Conservation (phyloP, 2,113 vertebrate genomes). For the Ceratotherium simum region DNA sequence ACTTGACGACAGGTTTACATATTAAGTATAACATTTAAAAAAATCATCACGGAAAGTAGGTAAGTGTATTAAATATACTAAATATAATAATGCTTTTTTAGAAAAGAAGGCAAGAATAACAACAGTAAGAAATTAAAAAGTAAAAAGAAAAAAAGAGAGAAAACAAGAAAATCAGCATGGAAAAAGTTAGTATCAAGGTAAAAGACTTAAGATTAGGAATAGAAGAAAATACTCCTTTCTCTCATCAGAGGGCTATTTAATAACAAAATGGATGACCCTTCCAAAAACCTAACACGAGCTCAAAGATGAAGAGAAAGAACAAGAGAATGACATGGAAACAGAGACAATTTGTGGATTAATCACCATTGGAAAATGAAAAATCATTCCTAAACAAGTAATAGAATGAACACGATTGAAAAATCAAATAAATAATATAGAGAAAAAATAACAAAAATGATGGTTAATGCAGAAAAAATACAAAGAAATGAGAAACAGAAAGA, state of each 20-base stretch:
- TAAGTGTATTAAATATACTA: not conserved
- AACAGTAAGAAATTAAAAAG: not conserved
- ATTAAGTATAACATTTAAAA: not conserved
- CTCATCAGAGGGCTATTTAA: not conserved
- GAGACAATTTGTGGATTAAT: not conserved
- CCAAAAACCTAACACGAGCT: not conserved
- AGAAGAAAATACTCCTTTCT: not conserved
- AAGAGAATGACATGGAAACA: not conserved
- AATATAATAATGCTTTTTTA: not conserved
- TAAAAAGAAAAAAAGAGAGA: not conserved
- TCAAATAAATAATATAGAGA: not conserved
- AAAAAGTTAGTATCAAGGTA: not conserved
- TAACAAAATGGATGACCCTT: not conserved
- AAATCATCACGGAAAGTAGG: not conserved
- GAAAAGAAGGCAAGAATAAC: too few relatives aligned
- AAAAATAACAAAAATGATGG: not conserved
- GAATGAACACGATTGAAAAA: not conserved
- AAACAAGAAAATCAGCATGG: not conserved
- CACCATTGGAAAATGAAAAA: not conserved
- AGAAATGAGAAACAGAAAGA: too few relatives aligned
- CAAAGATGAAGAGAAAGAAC: not conserved
- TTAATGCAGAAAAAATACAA: not conserved
- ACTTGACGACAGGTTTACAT: not conserved
- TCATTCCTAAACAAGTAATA: not conserved
- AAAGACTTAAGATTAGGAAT: not conserved